These are phyloP conservation scores for Heterodera carotae DNA, from an alignment of 1,140 invertebrate species.

Conservation along the genomic window DNA sequence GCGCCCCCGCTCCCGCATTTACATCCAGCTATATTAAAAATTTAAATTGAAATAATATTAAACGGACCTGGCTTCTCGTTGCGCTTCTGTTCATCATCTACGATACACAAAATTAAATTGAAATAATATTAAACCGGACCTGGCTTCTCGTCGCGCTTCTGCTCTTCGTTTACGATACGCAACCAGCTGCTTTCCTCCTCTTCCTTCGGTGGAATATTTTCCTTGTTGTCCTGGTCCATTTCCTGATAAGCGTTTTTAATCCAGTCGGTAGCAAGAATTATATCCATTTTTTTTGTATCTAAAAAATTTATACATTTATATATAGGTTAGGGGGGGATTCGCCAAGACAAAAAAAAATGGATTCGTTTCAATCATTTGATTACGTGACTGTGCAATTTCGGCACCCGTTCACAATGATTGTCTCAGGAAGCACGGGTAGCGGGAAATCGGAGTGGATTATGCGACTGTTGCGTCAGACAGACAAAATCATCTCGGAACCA, in stretches of 20 bases:
- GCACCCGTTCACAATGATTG: slow-evolving; percentile 39
- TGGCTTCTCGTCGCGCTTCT: neutral
- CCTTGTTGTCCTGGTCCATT: neutral
- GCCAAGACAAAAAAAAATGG: too few relatives aligned
- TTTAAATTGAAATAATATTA: neutral
- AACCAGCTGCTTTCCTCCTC: slow-evolving; percentile 6
- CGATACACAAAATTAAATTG: neutral
- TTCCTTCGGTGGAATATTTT: neutral
- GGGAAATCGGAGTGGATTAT: slow-evolving; percentile 38
- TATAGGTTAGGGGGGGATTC: too few relatives aligned
- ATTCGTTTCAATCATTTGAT: neutral
- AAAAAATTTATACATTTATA: slow-evolving; percentile 4
- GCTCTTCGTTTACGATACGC: neutral
- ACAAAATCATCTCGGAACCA: slow-evolving; percentile 4
- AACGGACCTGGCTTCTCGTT: neutral
- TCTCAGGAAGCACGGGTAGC: slow-evolving; percentile 33
- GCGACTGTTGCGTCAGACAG: slow-evolving; percentile 20
- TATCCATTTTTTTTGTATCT: neutral
- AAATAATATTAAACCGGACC: neutral
- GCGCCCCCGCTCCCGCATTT: neutral
- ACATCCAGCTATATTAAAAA: neutral
- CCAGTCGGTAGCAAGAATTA: slow-evolving; percentile 7
- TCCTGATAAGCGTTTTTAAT: neutral
- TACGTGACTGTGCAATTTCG: slow-evolving; percentile 26
- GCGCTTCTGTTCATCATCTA: neutral